phyloP scores from a whole-genome alignment of 2,888 invertebrate genomes.

The Abrostola triplasia region DNA sequence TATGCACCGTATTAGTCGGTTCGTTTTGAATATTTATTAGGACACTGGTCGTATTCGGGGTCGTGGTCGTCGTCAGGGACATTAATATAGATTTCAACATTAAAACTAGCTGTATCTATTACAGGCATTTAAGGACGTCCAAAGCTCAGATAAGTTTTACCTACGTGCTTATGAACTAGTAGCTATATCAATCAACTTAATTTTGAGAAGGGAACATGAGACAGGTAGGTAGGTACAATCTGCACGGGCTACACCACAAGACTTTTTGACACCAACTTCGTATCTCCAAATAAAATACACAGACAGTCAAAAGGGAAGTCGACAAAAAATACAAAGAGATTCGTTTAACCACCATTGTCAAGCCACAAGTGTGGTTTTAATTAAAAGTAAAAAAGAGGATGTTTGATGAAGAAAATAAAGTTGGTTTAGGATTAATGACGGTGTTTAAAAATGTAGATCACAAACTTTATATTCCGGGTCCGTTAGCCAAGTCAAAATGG shows the following conservation, averaged over 20 bases:
- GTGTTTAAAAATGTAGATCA: constrained; percentile 56
- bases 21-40: constrained; percentile 17
- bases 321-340: constrained; percentile 61
- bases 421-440: constrained; percentile 67
- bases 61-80: too few relatives aligned
- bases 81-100: too few relatives aligned
- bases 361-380: constrained; percentile 60
- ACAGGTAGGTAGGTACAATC: constrained; percentile 37
- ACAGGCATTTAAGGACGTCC: too few relatives aligned
- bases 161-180: too few relatives aligned
- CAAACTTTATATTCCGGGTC: constrained; percentile 36
- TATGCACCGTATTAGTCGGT: constrained; percentile 24
- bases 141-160: too few relatives aligned
- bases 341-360: constrained; percentile 66
- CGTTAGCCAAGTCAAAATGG: constrained; percentile 30
- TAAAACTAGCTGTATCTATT: too few relatives aligned
- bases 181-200: neutral
- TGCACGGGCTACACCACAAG: constrained; percentile 19
- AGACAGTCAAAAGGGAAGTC: constrained; percentile 45
- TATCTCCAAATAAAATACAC: constrained; percentile 47
- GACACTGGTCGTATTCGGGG: neutral
- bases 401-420: constrained; percentile 61
- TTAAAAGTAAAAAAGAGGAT: constrained; percentile 61
- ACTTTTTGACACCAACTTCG: constrained; percentile 34
- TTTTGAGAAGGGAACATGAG: constrained; percentile 33